Percentiles rank a stretch among this genome's conserved stretches.
Conservation (phyloP, 2,113 vertebrate species). For the Megaleporinus macrocephalus region DNA sequence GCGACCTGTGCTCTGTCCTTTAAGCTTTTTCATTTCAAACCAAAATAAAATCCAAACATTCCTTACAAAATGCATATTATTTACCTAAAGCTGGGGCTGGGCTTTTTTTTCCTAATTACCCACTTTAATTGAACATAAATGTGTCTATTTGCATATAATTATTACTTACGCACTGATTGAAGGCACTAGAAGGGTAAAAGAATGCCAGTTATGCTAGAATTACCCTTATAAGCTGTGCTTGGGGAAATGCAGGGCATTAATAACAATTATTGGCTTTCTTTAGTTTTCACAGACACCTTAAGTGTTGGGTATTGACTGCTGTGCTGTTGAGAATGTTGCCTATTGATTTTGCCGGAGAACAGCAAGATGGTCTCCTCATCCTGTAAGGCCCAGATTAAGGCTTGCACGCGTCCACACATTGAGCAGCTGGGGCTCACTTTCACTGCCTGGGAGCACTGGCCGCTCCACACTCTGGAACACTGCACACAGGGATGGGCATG, state of each 20-base stretch:
- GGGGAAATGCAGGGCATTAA: slow-evolving; percentile 69
- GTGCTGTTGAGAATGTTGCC: slow-evolving; percentile 69
- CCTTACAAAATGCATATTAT: slow-evolving; percentile 44
- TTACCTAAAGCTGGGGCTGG: not conserved
- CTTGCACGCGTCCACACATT: slow-evolving; percentile 45
- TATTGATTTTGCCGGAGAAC: slow-evolving; percentile 72
- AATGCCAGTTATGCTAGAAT: slow-evolving; percentile 54
- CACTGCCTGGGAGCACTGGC: slow-evolving; percentile 40
- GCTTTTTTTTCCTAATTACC: not conserved
- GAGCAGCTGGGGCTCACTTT: slow-evolving; percentile 50
- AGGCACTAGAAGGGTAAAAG: slow-evolving; percentile 19
- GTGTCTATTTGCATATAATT: slow-evolving; percentile 33
- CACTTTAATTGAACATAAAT: not conserved
- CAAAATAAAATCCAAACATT: not conserved
- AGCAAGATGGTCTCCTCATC: slow-evolving; percentile 67
- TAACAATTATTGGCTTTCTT: slow-evolving; percentile 77
- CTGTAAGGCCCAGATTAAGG: slow-evolving; percentile 67
- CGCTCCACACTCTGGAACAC: not conserved
- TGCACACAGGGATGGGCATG: not conserved
- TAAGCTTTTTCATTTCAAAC: not conserved
- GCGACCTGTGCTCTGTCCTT: not conserved
- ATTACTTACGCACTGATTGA: not conserved
- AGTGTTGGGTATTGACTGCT: slow-evolving; percentile 77
- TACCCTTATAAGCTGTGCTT: slow-evolving; percentile 61
- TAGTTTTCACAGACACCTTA: slow-evolving; percentile 74